These are phyloP conservation scores for Borostomias antarcticus DNA, from an alignment of 2,797 vertebrate genomes.

Conservation along the genomic window DNA sequence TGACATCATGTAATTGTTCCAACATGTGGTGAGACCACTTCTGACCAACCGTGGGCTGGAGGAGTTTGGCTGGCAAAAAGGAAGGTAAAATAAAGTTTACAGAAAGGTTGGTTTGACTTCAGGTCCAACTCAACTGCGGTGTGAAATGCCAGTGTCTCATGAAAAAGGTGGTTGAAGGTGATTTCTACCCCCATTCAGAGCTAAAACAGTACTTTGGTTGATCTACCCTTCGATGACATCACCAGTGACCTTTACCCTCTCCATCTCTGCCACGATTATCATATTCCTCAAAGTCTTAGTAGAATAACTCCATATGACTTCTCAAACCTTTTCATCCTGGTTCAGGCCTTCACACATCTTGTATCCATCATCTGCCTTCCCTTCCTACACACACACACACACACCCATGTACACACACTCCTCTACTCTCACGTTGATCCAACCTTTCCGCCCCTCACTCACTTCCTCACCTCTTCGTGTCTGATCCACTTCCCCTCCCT, in stretches of 20 bases:
- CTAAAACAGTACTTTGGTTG: slow-evolving; percentile 53
- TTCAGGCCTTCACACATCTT: slow-evolving; percentile 70
- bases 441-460: slow-evolving; percentile 46
- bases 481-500: too few relatives aligned
- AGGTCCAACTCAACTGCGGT: slow-evolving; percentile 29
- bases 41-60: slow-evolving; percentile 34
- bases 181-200: slow-evolving; percentile 50
- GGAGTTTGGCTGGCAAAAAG: slow-evolving; percentile 31
- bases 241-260: slow-evolving; percentile 44
- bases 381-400: slow-evolving; percentile 43
- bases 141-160: slow-evolving; percentile 39
- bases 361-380: slow-evolving; percentile 68
- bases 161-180: slow-evolving; percentile 39
- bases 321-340: slow-evolving; percentile 59
- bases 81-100: slow-evolving; percentile 38
- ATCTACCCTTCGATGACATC: slow-evolving; percentile 56
- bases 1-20: slow-evolving; percentile 75
- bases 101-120: slow-evolving; percentile 28
- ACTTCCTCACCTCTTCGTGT: slow-evolving; percentile 27
- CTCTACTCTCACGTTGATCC: slow-evolving; percentile 67
- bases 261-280: slow-evolving; percentile 53
- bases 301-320: slow-evolving; percentile 62
- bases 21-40: slow-evolving; percentile 61
- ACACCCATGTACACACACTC: slow-evolving; percentile 10
- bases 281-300: slow-evolving; percentile 56